Evolutionary conservation across 2,888 invertebrate genomes (phyloP).

Genomic region (Parapristionchus giblindavisi): DNA sequence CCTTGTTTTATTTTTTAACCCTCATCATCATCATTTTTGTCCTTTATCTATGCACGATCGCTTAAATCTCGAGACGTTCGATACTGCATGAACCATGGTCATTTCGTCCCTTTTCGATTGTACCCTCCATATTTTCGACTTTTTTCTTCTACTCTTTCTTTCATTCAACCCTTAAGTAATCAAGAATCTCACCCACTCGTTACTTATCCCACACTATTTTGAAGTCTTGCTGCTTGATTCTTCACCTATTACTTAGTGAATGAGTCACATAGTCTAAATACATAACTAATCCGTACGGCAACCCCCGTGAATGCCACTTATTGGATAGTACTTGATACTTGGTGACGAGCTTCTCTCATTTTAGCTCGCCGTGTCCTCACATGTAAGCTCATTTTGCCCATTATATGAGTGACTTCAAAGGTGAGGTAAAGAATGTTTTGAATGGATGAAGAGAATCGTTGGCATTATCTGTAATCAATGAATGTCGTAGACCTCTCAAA

Average conservation of each 20-base stretch:
- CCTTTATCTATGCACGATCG: no score
- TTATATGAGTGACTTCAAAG: background rate
- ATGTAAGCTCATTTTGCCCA: constrained; percentile 61
- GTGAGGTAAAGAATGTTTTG: background rate
- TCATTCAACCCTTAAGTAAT: background rate
- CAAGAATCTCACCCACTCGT: background rate
- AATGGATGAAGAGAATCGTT: background rate
- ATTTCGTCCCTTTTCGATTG: no score
- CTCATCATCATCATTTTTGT: no score
- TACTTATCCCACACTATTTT: constrained; percentile 2
- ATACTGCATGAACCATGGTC: background rate
- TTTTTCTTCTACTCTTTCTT: background rate
- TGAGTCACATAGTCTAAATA: no score
- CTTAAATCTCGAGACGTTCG: no score
- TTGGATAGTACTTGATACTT: background rate
- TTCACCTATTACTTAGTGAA: no score
- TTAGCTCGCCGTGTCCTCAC: constrained; percentile 69
- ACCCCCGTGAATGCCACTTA: constrained; percentile 29
- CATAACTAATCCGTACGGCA: no score
- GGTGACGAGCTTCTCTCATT: constrained; percentile 40
- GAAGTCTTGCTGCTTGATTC: no score
- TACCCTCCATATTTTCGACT: background rate
- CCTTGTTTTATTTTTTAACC: no score
- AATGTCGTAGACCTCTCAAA: no score
- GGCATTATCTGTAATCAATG: no score